Evolutionary conservation across 2,797 vertebrate species (phyloP).

Genomic region (Helostoma temminkii): DNA sequence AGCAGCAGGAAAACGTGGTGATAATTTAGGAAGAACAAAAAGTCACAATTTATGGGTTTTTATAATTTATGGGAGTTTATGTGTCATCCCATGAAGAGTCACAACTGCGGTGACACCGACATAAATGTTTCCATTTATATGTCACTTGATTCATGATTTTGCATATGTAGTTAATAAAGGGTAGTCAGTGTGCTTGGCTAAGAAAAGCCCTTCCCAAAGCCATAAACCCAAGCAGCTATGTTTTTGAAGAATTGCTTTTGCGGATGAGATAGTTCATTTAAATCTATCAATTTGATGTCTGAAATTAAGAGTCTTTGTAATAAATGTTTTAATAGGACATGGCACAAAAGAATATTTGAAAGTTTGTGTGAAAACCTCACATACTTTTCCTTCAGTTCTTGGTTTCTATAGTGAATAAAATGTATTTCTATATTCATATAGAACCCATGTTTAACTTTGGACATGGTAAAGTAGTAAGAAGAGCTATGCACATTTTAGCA

Average conservation of each 20-base stretch:
- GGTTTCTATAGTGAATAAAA: neutral
- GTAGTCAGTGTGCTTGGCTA: constrained; percentile 28
- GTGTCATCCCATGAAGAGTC: constrained; percentile 30
- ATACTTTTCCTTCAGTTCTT: neutral
- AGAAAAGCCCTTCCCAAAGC: constrained; percentile 41
- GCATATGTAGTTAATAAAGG: constrained; percentile 48
- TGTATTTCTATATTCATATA: neutral
- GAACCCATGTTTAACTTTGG: neutral
- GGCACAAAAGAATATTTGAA: constrained; percentile 5
- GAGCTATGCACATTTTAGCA: neutral
- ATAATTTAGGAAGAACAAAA: constrained; percentile 37
- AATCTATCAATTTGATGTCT: constrained; percentile 31
- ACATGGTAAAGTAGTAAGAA: neutral
- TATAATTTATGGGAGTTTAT: constrained; percentile 30
- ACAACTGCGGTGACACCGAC: constrained; percentile 26
- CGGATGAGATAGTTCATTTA: neutral
- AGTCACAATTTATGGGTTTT: constrained; percentile 34
- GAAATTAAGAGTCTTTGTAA: neutral
- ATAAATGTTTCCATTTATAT: constrained; percentile 32
- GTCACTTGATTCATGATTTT: constrained; percentile 52
- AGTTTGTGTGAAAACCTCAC: neutral
- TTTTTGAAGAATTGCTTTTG: constrained; percentile 28
- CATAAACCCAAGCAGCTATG: constrained; percentile 10
- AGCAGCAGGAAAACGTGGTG: constrained; percentile 38
- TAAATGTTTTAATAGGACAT: neutral